phyloP scores from a whole-genome alignment of 1,140 invertebrate genomes.

The Argopecten irradians region DNA sequence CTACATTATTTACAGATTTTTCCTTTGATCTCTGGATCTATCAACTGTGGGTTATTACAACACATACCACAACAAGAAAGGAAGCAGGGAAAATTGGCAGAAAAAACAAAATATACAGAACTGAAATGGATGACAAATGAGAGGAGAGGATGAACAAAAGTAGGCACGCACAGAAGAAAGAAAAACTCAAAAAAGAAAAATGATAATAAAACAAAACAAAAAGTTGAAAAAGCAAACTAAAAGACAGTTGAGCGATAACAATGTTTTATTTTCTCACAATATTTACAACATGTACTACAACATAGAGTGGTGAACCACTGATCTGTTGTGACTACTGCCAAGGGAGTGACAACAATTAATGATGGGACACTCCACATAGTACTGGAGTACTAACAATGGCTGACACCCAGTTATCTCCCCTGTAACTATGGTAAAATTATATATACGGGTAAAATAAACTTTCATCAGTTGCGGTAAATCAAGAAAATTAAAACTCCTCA shows the following conservation, averaged over 20 bases:
- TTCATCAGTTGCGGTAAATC: neutral
- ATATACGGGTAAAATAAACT: neutral
- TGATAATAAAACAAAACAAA: neutral
- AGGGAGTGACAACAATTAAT: neutral
- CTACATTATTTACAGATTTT: neutral
- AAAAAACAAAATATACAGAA: constrained; percentile 24
- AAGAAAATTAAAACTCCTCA: neutral
- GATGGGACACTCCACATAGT: neutral
- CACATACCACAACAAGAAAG: constrained; percentile 27
- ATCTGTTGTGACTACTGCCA: constrained; percentile 1
- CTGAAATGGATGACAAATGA: neutral
- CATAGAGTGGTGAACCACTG: neutral
- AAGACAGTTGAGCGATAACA: constrained; percentile 21
- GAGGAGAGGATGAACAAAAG: too few relatives aligned
- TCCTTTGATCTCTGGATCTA: neutral
- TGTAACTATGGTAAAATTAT: neutral
- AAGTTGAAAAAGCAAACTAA: constrained; percentile 11
- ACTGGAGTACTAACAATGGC: neutral
- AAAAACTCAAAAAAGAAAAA: neutral
- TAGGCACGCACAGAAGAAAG: neutral
- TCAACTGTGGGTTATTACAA: neutral
- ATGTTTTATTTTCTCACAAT: constrained; percentile 3
- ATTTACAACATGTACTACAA: constrained; percentile 18
- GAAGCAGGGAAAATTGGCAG: constrained; percentile 31
- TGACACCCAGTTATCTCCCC: neutral